A percentile compares a stretch with the other conserved stretches of the same genome.
Evolutionary conservation across 1,140 invertebrate genomes (phyloP).

Genomic region (honey bee (Apis mellifera)): DNA sequence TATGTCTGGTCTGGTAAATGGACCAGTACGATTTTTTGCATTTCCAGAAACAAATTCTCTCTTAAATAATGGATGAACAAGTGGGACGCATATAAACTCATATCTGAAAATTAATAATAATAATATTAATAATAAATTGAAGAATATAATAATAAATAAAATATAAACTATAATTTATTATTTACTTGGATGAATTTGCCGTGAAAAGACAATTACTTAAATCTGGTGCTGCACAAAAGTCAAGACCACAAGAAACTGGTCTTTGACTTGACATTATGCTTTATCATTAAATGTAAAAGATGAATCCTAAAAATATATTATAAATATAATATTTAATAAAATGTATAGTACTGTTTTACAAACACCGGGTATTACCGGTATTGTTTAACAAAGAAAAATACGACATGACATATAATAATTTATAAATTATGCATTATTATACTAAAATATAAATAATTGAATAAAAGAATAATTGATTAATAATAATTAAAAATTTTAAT

Average conservation of each 20-base stretch:
- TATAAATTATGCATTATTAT: neutral
- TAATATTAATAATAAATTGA: slow-evolving; percentile 5
- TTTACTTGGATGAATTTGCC: slow-evolving; percentile 66
- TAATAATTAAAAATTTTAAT: neutral
- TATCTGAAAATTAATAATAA: slow-evolving; percentile 79
- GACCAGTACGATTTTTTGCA: slow-evolving; percentile 79
- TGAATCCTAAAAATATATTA: slow-evolving; percentile 22
- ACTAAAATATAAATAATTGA: neutral
- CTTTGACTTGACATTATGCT: slow-evolving; percentile 58
- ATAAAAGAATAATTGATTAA: neutral
- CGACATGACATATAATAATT: neutral
- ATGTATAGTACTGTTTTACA: neutral
- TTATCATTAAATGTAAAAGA: slow-evolving; percentile 7
- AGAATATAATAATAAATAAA: neutral
- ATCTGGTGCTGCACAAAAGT: slow-evolving; percentile 77
- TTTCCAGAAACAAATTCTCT: slow-evolving; percentile 83
- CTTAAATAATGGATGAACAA: slow-evolving; percentile 84
- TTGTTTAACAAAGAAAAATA: neutral
- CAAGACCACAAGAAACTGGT: slow-evolving; percentile 80
- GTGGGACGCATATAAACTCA: slow-evolving; percentile 84
- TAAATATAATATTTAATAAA: neutral
- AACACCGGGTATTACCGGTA: slow-evolving; percentile 11
- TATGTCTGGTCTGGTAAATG: slow-evolving; percentile 86
- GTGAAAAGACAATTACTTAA: slow-evolving; percentile 73
- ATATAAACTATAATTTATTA: neutral